phyloP scores from a whole-genome alignment of 1,140 invertebrate species.

The Drosophila albomicans region DNA sequence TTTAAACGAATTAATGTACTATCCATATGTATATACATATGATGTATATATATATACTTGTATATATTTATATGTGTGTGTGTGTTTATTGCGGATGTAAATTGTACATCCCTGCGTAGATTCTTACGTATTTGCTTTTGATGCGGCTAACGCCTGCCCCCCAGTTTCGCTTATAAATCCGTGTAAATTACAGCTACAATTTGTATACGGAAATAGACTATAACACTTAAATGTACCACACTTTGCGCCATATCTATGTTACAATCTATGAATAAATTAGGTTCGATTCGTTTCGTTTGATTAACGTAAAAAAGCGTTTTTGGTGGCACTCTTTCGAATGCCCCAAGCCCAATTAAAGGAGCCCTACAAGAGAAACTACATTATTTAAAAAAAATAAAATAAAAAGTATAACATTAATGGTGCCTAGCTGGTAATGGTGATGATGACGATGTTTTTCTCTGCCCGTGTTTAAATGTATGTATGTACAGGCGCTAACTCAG shows the following conservation, averaged over 20 bases:
- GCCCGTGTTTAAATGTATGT: conserved; percentile 2
- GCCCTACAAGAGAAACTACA: conserved; percentile 48
- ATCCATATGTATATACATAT: conserved; percentile 45
- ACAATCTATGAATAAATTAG: conserved; percentile 77
- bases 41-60: conserved; percentile 22
- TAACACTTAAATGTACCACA: conserved; percentile 72
- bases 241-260: conserved; percentile 59
- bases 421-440: conserved; percentile 61
- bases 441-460: conserved; percentile 35
- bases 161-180: conserved; percentile 50
- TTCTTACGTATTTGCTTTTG: conserved; percentile 65
- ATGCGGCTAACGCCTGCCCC: conserved; percentile 23
- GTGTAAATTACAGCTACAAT: conserved; percentile 64
- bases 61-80: conserved; percentile 15
- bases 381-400: conserved; percentile 49
- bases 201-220: conserved; percentile 71
- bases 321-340: conserved; percentile 19
- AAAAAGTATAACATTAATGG: conserved; percentile 45
- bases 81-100: conserved; percentile 38
- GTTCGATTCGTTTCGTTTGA: conserved; percentile 62
- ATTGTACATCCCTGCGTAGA: conserved; percentile 53
- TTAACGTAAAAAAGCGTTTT: conserved; percentile 70
- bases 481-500: conserved; percentile 51
- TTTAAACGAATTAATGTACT: conserved; percentile 55
- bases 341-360: conserved; percentile 42